Percentiles rank a stretch among this genome's conserved stretches.
phyloP scores from a whole-genome alignment of 2,113 vertebrate genomes.

The Caloenas nicobarica region DNA sequence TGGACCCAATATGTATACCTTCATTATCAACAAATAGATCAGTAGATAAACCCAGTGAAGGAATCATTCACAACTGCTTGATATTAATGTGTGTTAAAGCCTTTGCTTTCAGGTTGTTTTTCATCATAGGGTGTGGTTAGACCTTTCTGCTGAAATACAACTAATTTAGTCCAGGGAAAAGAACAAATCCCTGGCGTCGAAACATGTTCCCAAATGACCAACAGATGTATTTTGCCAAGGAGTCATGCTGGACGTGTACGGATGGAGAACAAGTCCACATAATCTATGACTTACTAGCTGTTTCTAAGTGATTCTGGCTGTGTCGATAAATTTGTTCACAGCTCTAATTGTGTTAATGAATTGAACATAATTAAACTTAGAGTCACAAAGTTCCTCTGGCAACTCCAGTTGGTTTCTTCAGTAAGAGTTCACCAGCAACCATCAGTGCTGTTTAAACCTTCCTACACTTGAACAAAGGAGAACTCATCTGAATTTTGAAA shows the following conservation, averaged over 20 bases:
- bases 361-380: constrained; percentile 81
- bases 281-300: constrained; percentile 72
- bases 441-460: not conserved
- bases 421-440: constrained; percentile 16
- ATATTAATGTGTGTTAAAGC: not conserved
- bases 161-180: constrained; percentile 24
- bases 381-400: constrained; percentile 73
- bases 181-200: not conserved
- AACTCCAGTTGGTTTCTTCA: constrained; percentile 67
- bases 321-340: constrained; percentile 78
- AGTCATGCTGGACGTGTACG: not conserved
- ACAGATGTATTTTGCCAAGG: constrained; percentile 41
- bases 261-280: constrained; percentile 30
- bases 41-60: not conserved
- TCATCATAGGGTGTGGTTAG: not conserved
- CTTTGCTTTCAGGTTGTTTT: not conserved
- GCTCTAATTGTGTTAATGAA: constrained; percentile 81
- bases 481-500: not conserved
- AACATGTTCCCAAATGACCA: not conserved
- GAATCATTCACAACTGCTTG: not conserved
- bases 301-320: constrained; percentile 76
- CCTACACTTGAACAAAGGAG: not conserved
- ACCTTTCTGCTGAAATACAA: constrained; percentile 5
- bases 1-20: not conserved
- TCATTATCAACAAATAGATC: not conserved